Base-by-base conservation (phyloP, 1,140 invertebrate genomes). In the Vanessa tameamea region DNA sequence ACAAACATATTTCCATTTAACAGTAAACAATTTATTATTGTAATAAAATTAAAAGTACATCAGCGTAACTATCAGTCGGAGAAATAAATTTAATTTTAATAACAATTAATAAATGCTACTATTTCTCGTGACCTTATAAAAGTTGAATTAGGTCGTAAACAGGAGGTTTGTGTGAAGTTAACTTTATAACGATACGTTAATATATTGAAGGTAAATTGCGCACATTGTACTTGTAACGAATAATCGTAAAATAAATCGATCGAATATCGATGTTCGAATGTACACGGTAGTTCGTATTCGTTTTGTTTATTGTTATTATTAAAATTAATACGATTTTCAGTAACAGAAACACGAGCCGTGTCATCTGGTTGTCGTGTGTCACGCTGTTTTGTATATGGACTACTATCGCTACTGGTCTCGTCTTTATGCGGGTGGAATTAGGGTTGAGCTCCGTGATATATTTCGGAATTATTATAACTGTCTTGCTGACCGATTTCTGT, bases 11-110 rank as follows among this genome's bases (percentile, higher is more conserved):
- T 43, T 43, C 37, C 37, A 43, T 43, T 43, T 43, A 43, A 43
- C 37, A 9, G 37, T 43, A 43, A 43, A 43, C 37, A 43, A 61
- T 57, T 63, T 63, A 70, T 63, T 61, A 70, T 48, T 23, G 53
- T 14, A 63, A 26, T 70, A 61, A 61, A 70, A 70, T 70, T 70
- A 70, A 70, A 50, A 70, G 12, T 23, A 31, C 47, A 47, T 57
- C 48, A 72, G 7, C 15, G 31, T 37, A 37, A 26, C 26, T 61
- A 61, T 61, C 26, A n/a, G 5, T 61, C 14, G 57, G 14, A 8
- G 26, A 31, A 31, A 61, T 61, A 61, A 61, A 61, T 61, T 61
- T 61, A 61, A 61, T 61, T 31, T 31, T 61, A 61, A 61, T 43
- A 61, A 61, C 57, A 61, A 61, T 61, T 61, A 61, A 61, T 61